Evolutionary conservation across 2,113 vertebrate species (phyloP).

Genomic region (Agapornis roseicollis): DNA sequence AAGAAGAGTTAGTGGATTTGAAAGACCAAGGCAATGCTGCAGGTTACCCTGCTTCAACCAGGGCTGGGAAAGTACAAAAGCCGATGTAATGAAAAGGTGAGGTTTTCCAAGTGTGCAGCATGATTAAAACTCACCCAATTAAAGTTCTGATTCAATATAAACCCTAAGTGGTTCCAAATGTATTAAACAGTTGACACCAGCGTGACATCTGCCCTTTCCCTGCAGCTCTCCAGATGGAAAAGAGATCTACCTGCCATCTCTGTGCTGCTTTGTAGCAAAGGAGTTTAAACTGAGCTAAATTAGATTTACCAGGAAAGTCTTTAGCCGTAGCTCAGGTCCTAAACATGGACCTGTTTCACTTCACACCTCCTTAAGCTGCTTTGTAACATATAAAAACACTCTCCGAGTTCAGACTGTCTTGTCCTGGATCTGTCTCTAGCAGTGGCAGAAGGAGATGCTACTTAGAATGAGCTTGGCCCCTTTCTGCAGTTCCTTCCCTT

Average conservation of each 20-base stretch:
- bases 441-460: background rate
- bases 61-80: slow-evolving; percentile 16
- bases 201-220: slow-evolving; percentile 34
- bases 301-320: background rate
- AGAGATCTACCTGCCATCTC: background rate
- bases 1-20: background rate
- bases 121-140: slow-evolving; percentile 46
- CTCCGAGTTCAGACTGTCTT: background rate
- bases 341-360: background rate
- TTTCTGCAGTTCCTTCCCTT: background rate
- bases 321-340: background rate
- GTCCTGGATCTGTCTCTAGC: background rate
- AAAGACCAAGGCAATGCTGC: background rate
- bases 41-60: background rate
- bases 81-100: background rate
- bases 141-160: slow-evolving; percentile 26
- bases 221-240: slow-evolving; percentile 18
- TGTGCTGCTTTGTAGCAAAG: background rate
- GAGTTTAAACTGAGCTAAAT: background rate
- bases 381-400: background rate
- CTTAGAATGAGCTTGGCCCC: background rate
- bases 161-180: slow-evolving; percentile 38
- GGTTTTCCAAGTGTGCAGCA: background rate
- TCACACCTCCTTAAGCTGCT: background rate
- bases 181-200: slow-evolving; percentile 29